These are phyloP conservation scores for Drosophila nikananu DNA, from an alignment of 1,140 invertebrate genomes.

Conservation along the genomic window DNA sequence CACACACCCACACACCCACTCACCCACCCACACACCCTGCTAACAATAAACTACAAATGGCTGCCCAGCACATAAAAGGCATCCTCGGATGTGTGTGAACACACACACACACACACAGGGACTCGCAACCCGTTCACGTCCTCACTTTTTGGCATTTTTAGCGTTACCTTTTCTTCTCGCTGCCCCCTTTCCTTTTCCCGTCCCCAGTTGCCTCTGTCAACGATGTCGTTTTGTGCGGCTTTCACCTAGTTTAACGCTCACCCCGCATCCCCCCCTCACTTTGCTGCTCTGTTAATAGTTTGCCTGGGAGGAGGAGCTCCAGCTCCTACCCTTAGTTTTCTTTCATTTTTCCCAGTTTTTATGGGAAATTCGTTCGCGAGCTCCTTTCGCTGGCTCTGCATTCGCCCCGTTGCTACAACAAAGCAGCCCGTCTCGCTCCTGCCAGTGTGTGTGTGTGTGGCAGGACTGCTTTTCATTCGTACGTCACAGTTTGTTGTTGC, in stretches of 20 bases:
- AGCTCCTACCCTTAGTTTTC: neutral
- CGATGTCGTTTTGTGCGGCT: constrained; percentile 63
- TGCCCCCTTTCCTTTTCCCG: neutral
- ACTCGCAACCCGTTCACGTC: constrained; percentile 34
- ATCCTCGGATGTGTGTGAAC: constrained; percentile 26
- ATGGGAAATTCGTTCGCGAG: constrained; percentile 39
- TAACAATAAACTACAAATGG: constrained; percentile 74
- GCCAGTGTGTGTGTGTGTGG: constrained; percentile 4
- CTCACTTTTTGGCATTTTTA: constrained; percentile 69
- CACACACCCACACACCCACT: constrained; percentile 9
- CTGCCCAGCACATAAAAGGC: constrained; percentile 65
- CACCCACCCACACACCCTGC: constrained; percentile 13
- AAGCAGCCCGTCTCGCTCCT: constrained; percentile 2
- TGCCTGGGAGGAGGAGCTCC: constrained; percentile 21
- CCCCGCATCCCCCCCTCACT: constrained; percentile 3
- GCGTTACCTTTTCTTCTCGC: constrained; percentile 48
- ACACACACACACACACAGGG: constrained; percentile 4
- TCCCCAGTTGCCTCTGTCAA: constrained; percentile 51
- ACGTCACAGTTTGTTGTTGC: constrained; percentile 75
- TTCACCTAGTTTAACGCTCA: constrained; percentile 64
- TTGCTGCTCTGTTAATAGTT: constrained; percentile 52
- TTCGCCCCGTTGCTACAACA: constrained; percentile 8
- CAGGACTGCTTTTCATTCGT: constrained; percentile 68
- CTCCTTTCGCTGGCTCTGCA: constrained; percentile 25
- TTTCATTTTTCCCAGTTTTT: constrained; percentile 36